These are phyloP conservation scores for Apostichopus leukothele DNA, from an alignment of 53 echinoderm and acorn worm genomes.

Conservation along the genomic window DNA sequence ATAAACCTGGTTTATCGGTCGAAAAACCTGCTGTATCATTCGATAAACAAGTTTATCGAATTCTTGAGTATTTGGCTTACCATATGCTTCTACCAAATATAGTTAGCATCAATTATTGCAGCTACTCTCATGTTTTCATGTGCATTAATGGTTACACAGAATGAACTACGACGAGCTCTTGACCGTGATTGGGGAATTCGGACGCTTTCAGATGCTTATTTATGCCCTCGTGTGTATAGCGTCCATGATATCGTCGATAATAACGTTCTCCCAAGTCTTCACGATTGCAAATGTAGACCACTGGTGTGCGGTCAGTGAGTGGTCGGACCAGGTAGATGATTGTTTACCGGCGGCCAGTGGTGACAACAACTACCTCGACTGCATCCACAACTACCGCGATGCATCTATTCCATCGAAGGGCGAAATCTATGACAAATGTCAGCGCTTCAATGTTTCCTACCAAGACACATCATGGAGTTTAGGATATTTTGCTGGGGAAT, in stretches of 20 bases:
- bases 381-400: neutral
- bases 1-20: too few species aligned
- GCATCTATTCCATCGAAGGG: neutral
- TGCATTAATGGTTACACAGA: neutral
- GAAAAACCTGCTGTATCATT: too few species aligned
- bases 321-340: neutral
- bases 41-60: too few species aligned
- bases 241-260: neutral
- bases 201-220: neutral
- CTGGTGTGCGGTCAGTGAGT: constrained; percentile 37
- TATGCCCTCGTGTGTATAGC: constrained; percentile 8
- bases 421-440: neutral
- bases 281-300: constrained; percentile 3
- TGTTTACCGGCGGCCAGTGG: neutral
- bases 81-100: too few species aligned
- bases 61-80: too few species aligned
- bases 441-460: neutral
- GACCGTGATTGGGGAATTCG: constrained; percentile 13
- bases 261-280: constrained; percentile 7
- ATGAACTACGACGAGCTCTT: constrained; percentile 10
- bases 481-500: neutral
- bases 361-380: neutral
- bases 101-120: too few species aligned
- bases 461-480: neutral
- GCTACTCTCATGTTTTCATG: too few species aligned